Evolutionary conservation across 23 tunicate genomes (phyloP).

Genomic region (Clavelina lepadiformis): DNA sequence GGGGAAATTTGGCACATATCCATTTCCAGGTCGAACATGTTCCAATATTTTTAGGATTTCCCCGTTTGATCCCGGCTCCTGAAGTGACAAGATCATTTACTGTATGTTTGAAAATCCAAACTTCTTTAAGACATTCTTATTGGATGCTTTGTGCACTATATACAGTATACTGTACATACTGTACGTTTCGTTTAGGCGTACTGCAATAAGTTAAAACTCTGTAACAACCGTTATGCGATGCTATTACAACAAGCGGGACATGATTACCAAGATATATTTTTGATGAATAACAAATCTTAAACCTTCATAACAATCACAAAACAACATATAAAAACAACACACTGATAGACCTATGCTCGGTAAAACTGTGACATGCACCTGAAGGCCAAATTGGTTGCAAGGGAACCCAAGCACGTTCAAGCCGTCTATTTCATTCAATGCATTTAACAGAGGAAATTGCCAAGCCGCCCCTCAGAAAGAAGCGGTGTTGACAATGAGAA

Average conservation of each 20-base stretch:
- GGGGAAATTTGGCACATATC: slow-evolving; percentile 72
- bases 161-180: no score
- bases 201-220: no score
- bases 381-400: slow-evolving; percentile 89
- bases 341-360: no score
- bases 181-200: no score
- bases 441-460: slow-evolving; percentile 65
- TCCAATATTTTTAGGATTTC: slow-evolving; percentile 60
- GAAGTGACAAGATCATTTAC: no score
- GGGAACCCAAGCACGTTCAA: slow-evolving; percentile 84
- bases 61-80: slow-evolving; percentile 70
- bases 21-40: slow-evolving; percentile 81
- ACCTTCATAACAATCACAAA: neutral
- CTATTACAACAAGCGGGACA: no score
- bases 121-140: no score
- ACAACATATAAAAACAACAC: neutral
- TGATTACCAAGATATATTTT: neutral
- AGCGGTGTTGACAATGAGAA: slow-evolving; percentile 76
- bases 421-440: slow-evolving; percentile 60
- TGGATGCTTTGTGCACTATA: no score
- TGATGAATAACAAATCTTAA: neutral
- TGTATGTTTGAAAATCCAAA: no score
- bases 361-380: slow-evolving; percentile 50
- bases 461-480: slow-evolving; percentile 87
- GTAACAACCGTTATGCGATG: no score